Percentiles rank a stretch among this genome's conserved stretches.
phyloP scores from a whole-genome alignment of 2,797 vertebrate species.

The Sphenodon punctatus region DNA sequence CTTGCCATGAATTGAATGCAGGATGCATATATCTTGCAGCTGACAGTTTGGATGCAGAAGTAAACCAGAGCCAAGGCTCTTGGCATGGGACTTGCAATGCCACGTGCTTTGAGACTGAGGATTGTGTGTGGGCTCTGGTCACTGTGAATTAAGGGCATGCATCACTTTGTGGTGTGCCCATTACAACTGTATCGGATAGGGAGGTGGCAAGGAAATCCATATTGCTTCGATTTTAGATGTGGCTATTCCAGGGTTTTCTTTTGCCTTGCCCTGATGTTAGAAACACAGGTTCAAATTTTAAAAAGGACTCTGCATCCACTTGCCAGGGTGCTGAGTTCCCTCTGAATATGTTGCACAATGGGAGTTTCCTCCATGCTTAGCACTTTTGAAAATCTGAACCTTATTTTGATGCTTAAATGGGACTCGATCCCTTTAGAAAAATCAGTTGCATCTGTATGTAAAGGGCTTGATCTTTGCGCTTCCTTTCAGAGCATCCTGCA shows the following conservation, averaged over 20 bases:
- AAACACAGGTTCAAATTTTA: no score
- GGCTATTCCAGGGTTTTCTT: not conserved
- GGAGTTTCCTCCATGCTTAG: no score
- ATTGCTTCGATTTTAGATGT: not conserved
- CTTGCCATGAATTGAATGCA: not conserved
- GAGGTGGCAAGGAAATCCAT: not conserved
- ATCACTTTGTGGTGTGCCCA: fast-evolving
- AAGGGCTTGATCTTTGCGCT: not conserved
- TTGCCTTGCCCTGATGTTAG: not conserved
- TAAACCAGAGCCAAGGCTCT: not conserved
- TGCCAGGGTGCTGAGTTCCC: no score
- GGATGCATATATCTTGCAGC: not conserved
- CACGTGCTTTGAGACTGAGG: not conserved
- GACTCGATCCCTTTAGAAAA: no score
- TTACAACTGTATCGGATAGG: not conserved
- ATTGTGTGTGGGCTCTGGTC: not conserved
- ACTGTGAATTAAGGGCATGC: not conserved
- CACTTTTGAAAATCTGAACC: no score
- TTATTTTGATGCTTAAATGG: no score
- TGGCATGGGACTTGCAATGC: not conserved
- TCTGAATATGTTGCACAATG: no score
- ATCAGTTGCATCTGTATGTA: not conserved
- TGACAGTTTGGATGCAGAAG: fast-evolving
- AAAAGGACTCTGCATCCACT: no score
- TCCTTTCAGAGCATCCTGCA: not conserved